Base-by-base conservation (phyloP, 1,140 invertebrate genomes). In the Muscidifurax raptorellus region DNA sequence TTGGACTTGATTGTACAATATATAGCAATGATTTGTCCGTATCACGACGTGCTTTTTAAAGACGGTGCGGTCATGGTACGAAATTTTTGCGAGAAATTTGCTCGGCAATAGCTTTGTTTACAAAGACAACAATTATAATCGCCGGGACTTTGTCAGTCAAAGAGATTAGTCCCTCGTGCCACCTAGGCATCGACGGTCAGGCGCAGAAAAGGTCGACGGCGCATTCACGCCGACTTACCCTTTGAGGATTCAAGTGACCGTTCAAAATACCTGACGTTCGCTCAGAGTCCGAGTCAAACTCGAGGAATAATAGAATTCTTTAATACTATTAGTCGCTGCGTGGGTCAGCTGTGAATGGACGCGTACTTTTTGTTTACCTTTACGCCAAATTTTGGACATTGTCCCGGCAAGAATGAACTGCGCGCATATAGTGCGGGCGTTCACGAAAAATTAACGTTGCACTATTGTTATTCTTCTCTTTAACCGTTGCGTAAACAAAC, bases 61-160 rank as follows among this genome's bases (percentile, higher is more conserved):
- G n/a, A n/a, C n/a, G n/a, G n/a, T n/a, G n/a, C n/a, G n/a, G n/a
- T n/a, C n/a, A n/a, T n/a, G n/a, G n/a, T n/a, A n/a, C n/a, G n/a
- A n/a, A n/a, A n/a, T n/a, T 75, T 77, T 30, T 59, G 28, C 25
- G 36, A 25, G 52, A 84, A 64, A 76, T 75, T 82, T 69, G 15
- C 22, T 10, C 4, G 15, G 25, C 22, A 25, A 6, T 30, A 9
- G 59, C 18, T 59, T 75, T 84, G 40, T 67, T 85, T 80, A 27
- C 79, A 69, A 76, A 85, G 83, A 69, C 44, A 85, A 81, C 59
- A 85, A 85, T 77, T 52, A 27, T 77, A 85, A 81, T 85, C 72
- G 40, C 40, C 9, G 47, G 18, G 18, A 10, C n/a, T 85, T 81
- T 85, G 6, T 32, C 64, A 22, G 78, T 85, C 59, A 81, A 85